Evolutionary conservation across 2,113 vertebrate species (phyloP), one percentile per base, ranked within the genome.

Genomic region (Turnix velox): DNA sequence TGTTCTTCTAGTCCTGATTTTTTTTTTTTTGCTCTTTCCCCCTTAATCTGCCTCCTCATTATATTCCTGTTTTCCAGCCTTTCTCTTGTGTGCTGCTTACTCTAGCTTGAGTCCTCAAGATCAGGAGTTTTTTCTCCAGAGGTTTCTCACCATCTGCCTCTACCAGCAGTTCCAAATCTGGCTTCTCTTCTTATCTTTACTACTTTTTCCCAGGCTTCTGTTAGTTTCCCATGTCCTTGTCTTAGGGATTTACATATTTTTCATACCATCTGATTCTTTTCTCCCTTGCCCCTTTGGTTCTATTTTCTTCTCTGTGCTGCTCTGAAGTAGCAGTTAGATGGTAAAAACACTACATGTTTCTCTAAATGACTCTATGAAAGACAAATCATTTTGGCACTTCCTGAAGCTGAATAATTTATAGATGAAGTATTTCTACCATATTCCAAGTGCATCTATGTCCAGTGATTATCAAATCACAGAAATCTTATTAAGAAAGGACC

Each of bases 101-200:
- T 48, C 59, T 83, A 69, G 49, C 72, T 72, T 35, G 51, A 86
- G 42, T 92, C 43, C 48, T 88, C n/a, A n/a, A 11, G 13, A 67
- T 77, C 68, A 55, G 51, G 76, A 81, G 24, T n/a, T n/a, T n/a
- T n/a, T n/a, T n/a, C 87, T 93, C 84, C 77, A 87, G 93, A 94
- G 87, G 48, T 87, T 94, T 93, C 40, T 52, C 57, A 84, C 93
- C 87, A 87, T 94, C 94, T 96, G 89, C 69, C 33, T 92, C 77
- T 14, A 59, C 77, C 61, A 91, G 30, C 77, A 52, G 57, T 92
- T 95, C 84, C 87, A 94, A 90, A 62, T 87, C 87, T 91, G 63
- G 61, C 30, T 95, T 87, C 33, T 88, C 20, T 87, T 96, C 68
- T 90, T 76, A 57, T 85, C 63, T 83, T 83, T 27, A 17, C 8